Base-by-base conservation (phyloP, 2,113 vertebrate species). In the Cephalopterus ornatus region DNA sequence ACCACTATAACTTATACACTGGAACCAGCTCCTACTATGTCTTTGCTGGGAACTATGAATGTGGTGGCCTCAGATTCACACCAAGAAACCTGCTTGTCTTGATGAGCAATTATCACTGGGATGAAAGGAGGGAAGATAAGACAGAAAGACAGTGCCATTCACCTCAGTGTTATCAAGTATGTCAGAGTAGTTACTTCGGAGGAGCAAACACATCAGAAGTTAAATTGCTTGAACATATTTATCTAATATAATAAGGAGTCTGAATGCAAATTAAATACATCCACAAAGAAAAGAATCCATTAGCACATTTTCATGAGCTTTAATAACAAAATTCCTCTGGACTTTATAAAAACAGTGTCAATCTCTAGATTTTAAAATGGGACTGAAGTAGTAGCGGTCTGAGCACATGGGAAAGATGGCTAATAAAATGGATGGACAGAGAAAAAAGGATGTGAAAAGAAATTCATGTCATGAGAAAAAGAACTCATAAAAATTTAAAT, bases 61-160 rank as follows among this genome's bases (percentile, higher is more conserved):
- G 39, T 8, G 1, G 49, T 85, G 58, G 71, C 73, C 89, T 89
- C 67, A 72, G 52, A 93, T 68, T 78, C 67, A 55, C 55, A 76
- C n/a, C n/a, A 90, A 91, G 42, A 88, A 46, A 58, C 11, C 85
- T 96, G 58, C n/a, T 86, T 95, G 80, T 95, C 71, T 86, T 93
- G 97, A 97, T 97, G 97, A 98, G 91, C 59, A 97, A 94, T 95
- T 96, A 97, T 95, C 92, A 94, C 37, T 66, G 67, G 68, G n/a
- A 78, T 78, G 92, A 96, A 96, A 95, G 52, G 35, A 66, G n/a
- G 41, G 49, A 50, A 71, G 93, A 93, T 92, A 58, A 89, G 42
- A 88, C 56, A 83, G 81, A 76, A 86, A 95, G 65, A 85, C 53
- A 85, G 56, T 81, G 85, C 58, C 56, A 94, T 94, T 97, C 72